Conservation (phyloP, 2,797 vertebrate species). For the Thamnophis elegans region DNA sequence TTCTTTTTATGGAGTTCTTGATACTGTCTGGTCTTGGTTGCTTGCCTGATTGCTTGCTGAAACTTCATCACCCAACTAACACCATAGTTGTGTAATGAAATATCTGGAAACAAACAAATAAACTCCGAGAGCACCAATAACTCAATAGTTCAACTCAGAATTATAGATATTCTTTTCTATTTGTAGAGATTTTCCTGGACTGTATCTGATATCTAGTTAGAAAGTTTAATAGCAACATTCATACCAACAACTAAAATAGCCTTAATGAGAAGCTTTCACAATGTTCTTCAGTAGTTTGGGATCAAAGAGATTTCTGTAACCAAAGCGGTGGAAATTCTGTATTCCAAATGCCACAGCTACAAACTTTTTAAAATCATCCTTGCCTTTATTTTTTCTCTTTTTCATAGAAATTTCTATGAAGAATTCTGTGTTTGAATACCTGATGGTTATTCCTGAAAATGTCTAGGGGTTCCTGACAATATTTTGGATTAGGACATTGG, state of each 20-base stretch:
- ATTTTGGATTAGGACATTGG: background rate
- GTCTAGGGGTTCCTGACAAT: background rate
- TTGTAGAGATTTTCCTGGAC: background rate
- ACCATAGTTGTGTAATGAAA: background rate
- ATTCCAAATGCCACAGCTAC: background rate
- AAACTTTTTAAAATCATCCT: background rate
- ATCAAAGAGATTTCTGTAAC: background rate
- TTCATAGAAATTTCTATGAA: background rate
- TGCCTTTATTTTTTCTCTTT: background rate
- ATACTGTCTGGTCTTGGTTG: background rate
- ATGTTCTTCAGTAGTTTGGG: background rate
- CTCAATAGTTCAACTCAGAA: too few relatives aligned
- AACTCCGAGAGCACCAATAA: too few relatives aligned
- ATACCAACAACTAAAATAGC: background rate
- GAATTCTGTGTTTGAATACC: background rate
- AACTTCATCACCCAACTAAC: background rate
- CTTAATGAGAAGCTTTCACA: background rate
- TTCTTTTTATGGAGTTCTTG: background rate
- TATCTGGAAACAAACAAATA: too few relatives aligned
- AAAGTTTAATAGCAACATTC: background rate
- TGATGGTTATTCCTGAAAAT: background rate
- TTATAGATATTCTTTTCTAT: background rate
- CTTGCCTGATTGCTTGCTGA: background rate
- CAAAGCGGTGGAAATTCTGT: background rate
- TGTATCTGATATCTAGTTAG: background rate